A percentile compares a stretch with the other conserved stretches of the same genome.
Conservation (phyloP, 2,888 invertebrate species). For the Synanthedon andrenaeformis region DNA sequence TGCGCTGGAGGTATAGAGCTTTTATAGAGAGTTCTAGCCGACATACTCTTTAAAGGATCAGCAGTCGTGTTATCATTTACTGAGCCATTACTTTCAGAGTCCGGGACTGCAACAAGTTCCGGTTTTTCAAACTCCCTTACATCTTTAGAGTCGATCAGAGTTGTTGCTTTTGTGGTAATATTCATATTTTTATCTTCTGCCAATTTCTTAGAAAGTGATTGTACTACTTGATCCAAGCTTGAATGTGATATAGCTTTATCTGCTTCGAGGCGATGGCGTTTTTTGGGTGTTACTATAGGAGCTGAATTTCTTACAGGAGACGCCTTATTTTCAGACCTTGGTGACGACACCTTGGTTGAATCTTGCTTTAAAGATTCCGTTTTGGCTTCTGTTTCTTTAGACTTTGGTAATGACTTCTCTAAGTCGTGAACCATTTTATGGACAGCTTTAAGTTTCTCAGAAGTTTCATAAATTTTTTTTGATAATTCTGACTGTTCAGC, state of each 20-base stretch:
- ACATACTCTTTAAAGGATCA: slow-evolving; percentile 63
- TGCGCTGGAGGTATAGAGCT: slow-evolving; percentile 60
- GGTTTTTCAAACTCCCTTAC: slow-evolving; percentile 27
- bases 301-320: slow-evolving; percentile 49
- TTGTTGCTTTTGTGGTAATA: slow-evolving; percentile 26
- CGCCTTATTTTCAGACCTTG: slow-evolving; percentile 44
- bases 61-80: slow-evolving; percentile 25
- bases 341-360: slow-evolving; percentile 38
- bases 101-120: slow-evolving; percentile 12
- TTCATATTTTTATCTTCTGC: slow-evolving; percentile 45
- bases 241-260: slow-evolving; percentile 54
- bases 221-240: slow-evolving; percentile 59
- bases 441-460: slow-evolving; percentile 62
- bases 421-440: slow-evolving; percentile 61
- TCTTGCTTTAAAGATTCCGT: slow-evolving; percentile 39
- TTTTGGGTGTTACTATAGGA: slow-evolving; percentile 77
- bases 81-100: slow-evolving; percentile 19
- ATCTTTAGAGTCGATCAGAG: slow-evolving; percentile 24
- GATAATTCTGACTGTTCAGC: slow-evolving; percentile 60
- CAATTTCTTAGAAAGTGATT: slow-evolving; percentile 59
- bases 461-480: slow-evolving; percentile 62
- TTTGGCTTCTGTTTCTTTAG: slow-evolving; percentile 45
- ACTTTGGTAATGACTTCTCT: slow-evolving; percentile 55
- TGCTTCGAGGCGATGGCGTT: slow-evolving; percentile 77
- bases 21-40: slow-evolving; percentile 59